Base-by-base conservation (phyloP, 2,113 vertebrate species). In the Gobio gobio region DNA sequence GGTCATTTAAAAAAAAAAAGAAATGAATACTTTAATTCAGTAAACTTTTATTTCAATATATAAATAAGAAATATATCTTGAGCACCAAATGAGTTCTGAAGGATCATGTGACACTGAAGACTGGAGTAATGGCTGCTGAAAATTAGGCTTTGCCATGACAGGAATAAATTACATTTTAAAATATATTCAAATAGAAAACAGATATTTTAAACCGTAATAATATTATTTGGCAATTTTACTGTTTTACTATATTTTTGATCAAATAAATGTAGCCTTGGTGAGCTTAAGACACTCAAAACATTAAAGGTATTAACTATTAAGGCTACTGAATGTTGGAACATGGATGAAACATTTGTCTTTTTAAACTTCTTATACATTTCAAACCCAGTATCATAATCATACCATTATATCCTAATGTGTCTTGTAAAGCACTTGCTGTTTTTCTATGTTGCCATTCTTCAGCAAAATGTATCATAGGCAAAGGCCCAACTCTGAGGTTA, bases 401-500 rank as follows among this genome's bases (percentile, higher is more conserved):
- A 14, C 1, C n/a, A 10, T 29, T 16, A 16, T 78, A 43, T 26
- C 3, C 77, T 45, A 16, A 79, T 45, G 56, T 29, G 40, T 79
- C n/a, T 36, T 29, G 47, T 18, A 47, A 74, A 76, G 16, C 6
- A 54, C 36, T 26, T 79, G 36, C 14, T 40, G 5, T 36, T 58
- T n/a, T 59, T 18, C 4, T 9, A 14, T 61, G 56, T 4, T 78
- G 20, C 45, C 1, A 61, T 63, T 79, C 12, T 79, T 43, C n/a
- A 63, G 1, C 16, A 20, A 45, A 43, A 84, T 63, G 36, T 45
- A 40, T 70, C 33, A 68, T 20, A 49, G 49, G 18, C 1, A 68
- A 58, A 49, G 43, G 43, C 75, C 68, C 36, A 79, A 80, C 4
- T 22, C 54, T 29, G 76, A 79, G 64, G 56, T 85, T 59, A 85